These are phyloP conservation scores for Augochlorella aurata DNA, from an alignment of 2,888 invertebrate species.

Conservation along the genomic window DNA sequence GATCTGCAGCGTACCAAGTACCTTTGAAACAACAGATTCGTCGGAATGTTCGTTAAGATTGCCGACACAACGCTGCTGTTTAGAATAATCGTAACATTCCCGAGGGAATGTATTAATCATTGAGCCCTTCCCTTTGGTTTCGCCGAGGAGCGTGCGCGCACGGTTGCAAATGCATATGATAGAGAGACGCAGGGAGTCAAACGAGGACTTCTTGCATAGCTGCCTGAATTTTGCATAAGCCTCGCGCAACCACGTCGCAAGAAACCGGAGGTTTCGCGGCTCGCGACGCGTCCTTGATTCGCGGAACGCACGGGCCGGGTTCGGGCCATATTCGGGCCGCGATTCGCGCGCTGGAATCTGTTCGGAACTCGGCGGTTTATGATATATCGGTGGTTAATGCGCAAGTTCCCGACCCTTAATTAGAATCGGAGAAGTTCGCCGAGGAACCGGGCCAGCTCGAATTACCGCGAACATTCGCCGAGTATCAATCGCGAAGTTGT, in stretches of 20 bases:
- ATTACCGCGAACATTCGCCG: background rate
- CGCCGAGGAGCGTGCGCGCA: background rate
- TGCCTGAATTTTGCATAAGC: slow-evolving; percentile 7
- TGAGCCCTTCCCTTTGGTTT: too few species aligned
- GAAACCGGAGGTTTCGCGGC: background rate
- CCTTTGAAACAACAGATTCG: too few species aligned
- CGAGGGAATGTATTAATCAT: too few species aligned
- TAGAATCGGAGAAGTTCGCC: slow-evolving; percentile 4
- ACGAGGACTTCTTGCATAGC: slow-evolving; percentile 3
- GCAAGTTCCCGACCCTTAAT: background rate
- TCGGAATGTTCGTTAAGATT: too few species aligned
- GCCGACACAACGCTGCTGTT: too few species aligned
- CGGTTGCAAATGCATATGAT: background rate
- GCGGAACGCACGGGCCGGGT: background rate
- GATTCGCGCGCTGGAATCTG: background rate
- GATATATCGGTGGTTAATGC: slow-evolving; percentile 10
- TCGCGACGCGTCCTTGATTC: background rate
- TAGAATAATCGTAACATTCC: too few species aligned
- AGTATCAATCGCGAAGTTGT: background rate
- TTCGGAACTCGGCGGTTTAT: background rate
- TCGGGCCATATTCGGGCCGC: background rate
- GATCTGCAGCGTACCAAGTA: too few species aligned
- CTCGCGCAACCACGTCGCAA: slow-evolving; percentile 2
- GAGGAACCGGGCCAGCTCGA: background rate
- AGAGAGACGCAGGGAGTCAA: background rate